Conservation (phyloP, 2,888 invertebrate genomes). For the Epinotia demarniana region DNA sequence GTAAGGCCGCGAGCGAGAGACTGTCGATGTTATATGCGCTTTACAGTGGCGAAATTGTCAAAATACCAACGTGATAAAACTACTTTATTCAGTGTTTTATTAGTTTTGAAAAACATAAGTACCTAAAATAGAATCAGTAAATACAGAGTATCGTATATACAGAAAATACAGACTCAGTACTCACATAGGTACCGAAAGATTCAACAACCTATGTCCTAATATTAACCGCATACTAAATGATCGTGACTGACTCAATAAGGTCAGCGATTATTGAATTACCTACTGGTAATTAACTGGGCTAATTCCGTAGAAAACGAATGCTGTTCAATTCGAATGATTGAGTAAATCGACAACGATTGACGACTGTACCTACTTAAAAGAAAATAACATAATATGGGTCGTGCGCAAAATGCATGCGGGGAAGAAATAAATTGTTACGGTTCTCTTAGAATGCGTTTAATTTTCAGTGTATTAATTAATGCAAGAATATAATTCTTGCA, state of each 20-base stretch:
- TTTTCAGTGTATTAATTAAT: background rate
- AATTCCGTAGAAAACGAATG: slow-evolving; percentile 39
- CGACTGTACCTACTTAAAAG: background rate
- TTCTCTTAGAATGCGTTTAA: background rate
- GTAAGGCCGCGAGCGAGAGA: background rate
- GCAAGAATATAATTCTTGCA: background rate
- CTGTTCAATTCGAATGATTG: slow-evolving; percentile 37
- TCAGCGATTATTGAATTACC: slow-evolving; percentile 40
- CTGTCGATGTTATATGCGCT: background rate
- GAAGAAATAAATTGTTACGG: background rate
- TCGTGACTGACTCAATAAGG: slow-evolving; percentile 45
- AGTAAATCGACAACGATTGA: slow-evolving; percentile 37
- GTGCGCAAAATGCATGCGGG: slow-evolving; percentile 2
- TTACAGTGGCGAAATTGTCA: too few relatives aligned
- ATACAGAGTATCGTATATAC: background rate
- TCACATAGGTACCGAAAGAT: background rate
- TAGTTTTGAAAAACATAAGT: too few relatives aligned
- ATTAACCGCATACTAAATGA: slow-evolving; percentile 35
- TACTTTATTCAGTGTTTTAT: too few relatives aligned
- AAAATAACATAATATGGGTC: background rate
- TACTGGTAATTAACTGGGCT: slow-evolving; percentile 36
- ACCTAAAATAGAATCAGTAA: too few relatives aligned
- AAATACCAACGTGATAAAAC: too few relatives aligned
- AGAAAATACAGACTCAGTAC: background rate
- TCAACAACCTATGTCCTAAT: slow-evolving; percentile 8